Conservation (phyloP, 2,797 vertebrate genomes). For the Sebastes hubbsi region DNA sequence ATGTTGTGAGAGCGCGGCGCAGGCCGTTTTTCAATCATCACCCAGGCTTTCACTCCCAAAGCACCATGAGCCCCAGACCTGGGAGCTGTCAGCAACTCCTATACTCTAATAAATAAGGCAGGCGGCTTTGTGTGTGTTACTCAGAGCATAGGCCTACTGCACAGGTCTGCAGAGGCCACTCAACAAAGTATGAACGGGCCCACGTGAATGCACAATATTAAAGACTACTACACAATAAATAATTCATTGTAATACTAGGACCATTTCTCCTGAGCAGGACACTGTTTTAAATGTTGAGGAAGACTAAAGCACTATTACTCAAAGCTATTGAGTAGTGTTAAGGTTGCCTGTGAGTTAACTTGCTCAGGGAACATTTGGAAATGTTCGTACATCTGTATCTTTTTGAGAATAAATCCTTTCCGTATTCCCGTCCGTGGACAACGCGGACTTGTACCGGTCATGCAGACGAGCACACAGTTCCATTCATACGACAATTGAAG, state of each 20-base stretch:
- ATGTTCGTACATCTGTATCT: background rate
- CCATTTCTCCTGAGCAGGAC: background rate
- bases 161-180: conserved; percentile 9
- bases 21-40: conserved; percentile 55
- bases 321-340: background rate
- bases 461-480: too few species aligned
- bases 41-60: conserved; percentile 33
- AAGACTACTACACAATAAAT: conserved; percentile 9
- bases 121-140: conserved; percentile 6
- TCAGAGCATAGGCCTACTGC: conserved; percentile 7
- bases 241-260: background rate
- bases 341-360: background rate
- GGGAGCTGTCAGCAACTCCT: conserved; percentile 73
- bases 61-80: conserved; percentile 37
- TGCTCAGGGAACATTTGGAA: background rate
- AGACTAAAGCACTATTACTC: background rate
- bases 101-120: conserved; percentile 65
- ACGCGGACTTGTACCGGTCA: too few species aligned
- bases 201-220: background rate
- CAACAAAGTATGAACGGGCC: conserved; percentile 1
- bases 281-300: background rate
- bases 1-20: conserved; percentile 10
- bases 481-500: fast-evolving
- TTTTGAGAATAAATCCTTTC: background rate
- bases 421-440: too few species aligned